These are phyloP conservation scores for Pachyuromys duprasi DNA, from an alignment of 2,797 vertebrate genomes.

Conservation along the genomic window DNA sequence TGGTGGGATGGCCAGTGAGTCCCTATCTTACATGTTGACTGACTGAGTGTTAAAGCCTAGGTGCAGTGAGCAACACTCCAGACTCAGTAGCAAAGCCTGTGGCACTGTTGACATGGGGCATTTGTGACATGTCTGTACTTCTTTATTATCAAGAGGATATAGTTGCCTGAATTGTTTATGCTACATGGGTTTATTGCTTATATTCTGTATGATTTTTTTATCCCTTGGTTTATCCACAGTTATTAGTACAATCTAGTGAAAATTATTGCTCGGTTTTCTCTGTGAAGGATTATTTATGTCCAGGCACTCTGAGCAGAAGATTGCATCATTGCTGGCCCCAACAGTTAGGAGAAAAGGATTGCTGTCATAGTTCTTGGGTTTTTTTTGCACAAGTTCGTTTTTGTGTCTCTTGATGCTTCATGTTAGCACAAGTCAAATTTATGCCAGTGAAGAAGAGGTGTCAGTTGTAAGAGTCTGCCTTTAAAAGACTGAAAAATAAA, in stretches of 20 bases:
- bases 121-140: not conserved
- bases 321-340: not conserved
- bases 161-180: conserved; percentile 20
- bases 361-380: not conserved
- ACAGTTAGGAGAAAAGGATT: not conserved
- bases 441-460: not conserved
- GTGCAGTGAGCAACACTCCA: not conserved
- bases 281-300: conserved; percentile 15
- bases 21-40: not conserved
- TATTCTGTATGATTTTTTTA: not conserved
- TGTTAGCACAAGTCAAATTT: not conserved
- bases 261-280: conserved; percentile 2
- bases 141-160: conserved; percentile 2
- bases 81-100: not conserved
- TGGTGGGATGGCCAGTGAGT: not conserved
- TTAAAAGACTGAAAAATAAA: conserved; percentile 47
- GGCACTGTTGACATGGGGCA: not conserved
- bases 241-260: conserved; percentile 35
- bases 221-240: not conserved
- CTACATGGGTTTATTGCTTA: not conserved
- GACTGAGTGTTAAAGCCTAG: not conserved
- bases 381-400: conserved; percentile 21
- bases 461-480: not conserved
- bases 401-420: not conserved
- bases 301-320: not conserved